These are phyloP conservation scores for Pomacea maculata DNA, from an alignment of 1,140 invertebrate genomes.

Conservation along the genomic window DNA sequence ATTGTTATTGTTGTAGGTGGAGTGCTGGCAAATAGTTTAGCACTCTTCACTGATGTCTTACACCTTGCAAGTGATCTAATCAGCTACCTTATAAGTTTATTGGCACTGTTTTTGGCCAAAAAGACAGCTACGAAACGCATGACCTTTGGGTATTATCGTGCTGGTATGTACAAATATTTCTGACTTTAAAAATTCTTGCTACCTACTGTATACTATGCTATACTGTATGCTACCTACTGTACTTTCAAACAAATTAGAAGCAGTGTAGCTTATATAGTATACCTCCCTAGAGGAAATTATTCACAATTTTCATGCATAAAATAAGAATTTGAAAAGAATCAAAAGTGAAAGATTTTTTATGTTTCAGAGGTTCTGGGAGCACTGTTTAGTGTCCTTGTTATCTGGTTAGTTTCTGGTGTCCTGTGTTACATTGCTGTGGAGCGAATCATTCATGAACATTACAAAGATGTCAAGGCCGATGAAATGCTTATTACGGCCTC, in stretches of 20 bases:
- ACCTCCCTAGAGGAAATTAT: no score
- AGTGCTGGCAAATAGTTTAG: conserved; percentile 88
- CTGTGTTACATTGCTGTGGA: conserved; percentile 92
- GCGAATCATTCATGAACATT: conserved; percentile 83
- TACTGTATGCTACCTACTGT: not conserved
- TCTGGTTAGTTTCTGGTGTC: conserved; percentile 97
- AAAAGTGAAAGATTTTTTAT: not conserved
- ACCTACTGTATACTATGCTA: no score
- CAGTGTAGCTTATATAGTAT: no score
- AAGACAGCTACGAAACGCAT: conserved; percentile 85
- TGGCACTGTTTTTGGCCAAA: conserved; percentile 90
- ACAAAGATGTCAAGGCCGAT: conserved; percentile 82
- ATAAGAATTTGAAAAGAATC: no score
- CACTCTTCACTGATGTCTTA: conserved; percentile 96
- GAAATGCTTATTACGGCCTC: conserved; percentile 95
- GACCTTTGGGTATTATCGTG: conserved; percentile 88
- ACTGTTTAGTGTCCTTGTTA: conserved; percentile 91
- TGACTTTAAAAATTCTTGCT: not conserved
- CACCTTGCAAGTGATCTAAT: conserved; percentile 96
- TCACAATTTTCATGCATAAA: no score
- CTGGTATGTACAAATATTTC: conserved; percentile 79
- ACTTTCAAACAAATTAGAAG: not conserved
- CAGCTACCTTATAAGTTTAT: conserved; percentile 95
- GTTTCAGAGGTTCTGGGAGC: conserved; percentile 68
- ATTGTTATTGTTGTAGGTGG: conserved; percentile 75